Conservation (phyloP, 2,888 invertebrate species). For the Macaria liturata region DNA sequence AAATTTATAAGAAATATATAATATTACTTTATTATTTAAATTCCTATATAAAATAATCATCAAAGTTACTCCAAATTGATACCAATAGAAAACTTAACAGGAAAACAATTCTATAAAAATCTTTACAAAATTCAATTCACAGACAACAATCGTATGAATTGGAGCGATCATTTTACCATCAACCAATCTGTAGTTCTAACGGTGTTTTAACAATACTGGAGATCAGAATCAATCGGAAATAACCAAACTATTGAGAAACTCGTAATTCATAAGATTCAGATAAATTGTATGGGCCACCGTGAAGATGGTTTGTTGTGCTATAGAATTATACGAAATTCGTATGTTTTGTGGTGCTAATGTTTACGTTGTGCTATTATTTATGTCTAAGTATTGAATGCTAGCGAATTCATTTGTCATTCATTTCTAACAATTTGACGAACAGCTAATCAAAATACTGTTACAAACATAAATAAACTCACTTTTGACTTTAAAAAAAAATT, state of each 20-base stretch:
- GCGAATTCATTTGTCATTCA: no score
- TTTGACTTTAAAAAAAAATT: no score
- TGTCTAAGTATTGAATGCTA: no score
- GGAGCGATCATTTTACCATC: conserved; percentile 62
- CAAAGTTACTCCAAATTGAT: no score
- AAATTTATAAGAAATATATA: no score
- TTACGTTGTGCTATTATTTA: no score
- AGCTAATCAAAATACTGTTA: no score
- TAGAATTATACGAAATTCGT: neutral
- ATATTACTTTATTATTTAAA: no score
- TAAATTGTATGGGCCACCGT: conserved; percentile 62
- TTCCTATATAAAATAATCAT: no score
- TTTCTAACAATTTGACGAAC: no score
- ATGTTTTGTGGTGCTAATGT: no score
- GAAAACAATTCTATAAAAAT: conserved; percentile 28
- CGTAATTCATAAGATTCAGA: conserved; percentile 50
- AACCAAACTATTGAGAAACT: conserved; percentile 41
- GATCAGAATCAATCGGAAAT: conserved; percentile 56
- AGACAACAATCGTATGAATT: conserved; percentile 63
- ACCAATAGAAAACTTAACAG: neutral
- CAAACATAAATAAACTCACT: no score
- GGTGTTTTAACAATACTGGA: conserved; percentile 47
- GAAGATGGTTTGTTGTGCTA: conserved; percentile 35
- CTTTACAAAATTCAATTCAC: conserved; percentile 52
- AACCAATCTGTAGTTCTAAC: conserved; percentile 56